These are phyloP conservation scores for Ips typographus DNA, from an alignment of 1,140 invertebrate genomes.

Conservation along the genomic window DNA sequence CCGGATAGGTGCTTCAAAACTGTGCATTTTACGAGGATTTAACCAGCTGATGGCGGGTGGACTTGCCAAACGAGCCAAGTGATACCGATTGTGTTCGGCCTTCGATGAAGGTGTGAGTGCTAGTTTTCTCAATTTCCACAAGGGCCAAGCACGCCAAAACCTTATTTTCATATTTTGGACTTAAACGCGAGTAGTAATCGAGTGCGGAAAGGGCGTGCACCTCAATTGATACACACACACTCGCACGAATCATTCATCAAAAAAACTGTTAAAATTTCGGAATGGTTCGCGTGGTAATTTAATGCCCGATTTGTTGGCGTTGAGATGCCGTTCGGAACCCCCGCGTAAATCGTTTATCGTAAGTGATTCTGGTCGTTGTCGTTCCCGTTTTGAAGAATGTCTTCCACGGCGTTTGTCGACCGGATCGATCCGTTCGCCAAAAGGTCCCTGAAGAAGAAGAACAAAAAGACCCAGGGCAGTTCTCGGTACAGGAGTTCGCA, in stretches of 20 bases:
- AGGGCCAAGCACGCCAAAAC: no score
- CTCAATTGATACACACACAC: constrained; percentile 34
- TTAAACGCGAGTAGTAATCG: constrained; percentile 8
- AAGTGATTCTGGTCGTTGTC: constrained; percentile 30
- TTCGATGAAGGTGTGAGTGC: constrained; percentile 27
- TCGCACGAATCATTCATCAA: constrained; percentile 41
- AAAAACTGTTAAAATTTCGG: constrained; percentile 32
- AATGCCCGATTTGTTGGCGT: constrained; percentile 40
- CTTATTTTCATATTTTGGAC: no score
- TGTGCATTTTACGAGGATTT: constrained; percentile 47
- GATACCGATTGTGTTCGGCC: constrained; percentile 32
- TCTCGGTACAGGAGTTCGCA: constrained; percentile 86
- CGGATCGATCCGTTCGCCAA: constrained; percentile 93
- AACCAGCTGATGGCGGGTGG: constrained; percentile 54
- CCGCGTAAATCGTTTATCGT: constrained; percentile 45
- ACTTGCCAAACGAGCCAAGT: constrained; percentile 38
- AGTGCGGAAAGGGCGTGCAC: constrained; percentile 47
- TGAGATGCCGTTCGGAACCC: constrained; percentile 44
- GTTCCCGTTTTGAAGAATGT: constrained; percentile 57
- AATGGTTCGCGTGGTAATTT: constrained; percentile 45
- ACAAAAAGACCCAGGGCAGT: constrained; percentile 89
- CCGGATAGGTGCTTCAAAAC: constrained; percentile 38
- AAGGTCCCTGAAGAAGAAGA: constrained; percentile 89
- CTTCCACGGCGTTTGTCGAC: constrained; percentile 86
- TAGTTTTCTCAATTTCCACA: no score